These are phyloP conservation scores for Calameuta filiformis DNA, from an alignment of 2,888 invertebrate species.

Conservation along the genomic window DNA sequence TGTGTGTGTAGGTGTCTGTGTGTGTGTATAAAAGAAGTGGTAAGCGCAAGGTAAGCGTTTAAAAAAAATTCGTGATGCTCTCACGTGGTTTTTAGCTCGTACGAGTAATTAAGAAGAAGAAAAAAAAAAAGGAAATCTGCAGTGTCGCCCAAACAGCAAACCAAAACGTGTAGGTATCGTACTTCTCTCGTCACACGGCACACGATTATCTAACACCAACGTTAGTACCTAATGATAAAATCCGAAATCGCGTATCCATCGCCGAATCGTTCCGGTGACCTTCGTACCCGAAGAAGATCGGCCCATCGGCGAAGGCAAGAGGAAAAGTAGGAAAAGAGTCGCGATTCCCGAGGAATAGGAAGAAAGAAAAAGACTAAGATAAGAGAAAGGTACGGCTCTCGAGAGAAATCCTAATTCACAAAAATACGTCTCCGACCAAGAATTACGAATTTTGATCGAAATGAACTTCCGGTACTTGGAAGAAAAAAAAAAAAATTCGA, in stretches of 20 bases:
- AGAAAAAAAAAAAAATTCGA: too few species aligned
- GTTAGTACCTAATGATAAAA: constrained; percentile 58
- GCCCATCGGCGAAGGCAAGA: background rate
- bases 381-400: too few species aligned
- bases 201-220: constrained; percentile 66
- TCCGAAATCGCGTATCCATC: too few species aligned
- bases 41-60: constrained; percentile 1
- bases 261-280: background rate
- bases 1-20: too few species aligned
- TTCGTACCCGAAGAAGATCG: background rate
- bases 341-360: too few species aligned
- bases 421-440: too few species aligned
- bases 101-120: background rate
- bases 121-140: constrained; percentile 46
- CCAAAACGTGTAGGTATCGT: constrained; percentile 62
- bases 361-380: too few species aligned
- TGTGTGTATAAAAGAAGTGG: background rate
- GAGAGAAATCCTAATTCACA: too few species aligned
- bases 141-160: constrained; percentile 57
- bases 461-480: too few species aligned
- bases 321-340: too few species aligned
- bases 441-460: too few species aligned
- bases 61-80: constrained; percentile 26
- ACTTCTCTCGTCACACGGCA: constrained; percentile 63
- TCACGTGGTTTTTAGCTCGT: constrained; percentile 23